These are phyloP conservation scores for Cordilura impudica DNA, from an alignment of 2,888 invertebrate genomes.

Conservation along the genomic window DNA sequence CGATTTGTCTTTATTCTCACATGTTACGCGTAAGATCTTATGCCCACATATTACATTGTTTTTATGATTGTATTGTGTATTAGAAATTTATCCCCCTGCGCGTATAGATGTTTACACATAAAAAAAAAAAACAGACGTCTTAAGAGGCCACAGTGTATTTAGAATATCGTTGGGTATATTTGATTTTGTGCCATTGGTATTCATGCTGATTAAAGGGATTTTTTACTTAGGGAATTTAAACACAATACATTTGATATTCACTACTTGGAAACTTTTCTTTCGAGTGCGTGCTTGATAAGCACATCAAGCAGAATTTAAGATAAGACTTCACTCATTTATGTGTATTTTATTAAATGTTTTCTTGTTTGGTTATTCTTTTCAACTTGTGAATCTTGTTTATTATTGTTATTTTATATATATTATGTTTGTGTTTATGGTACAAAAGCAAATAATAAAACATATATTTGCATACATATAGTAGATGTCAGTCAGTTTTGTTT, in stretches of 20 bases:
- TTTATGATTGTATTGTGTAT: too few species aligned
- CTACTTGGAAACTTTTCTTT: background rate
- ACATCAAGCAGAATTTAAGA: conserved; percentile 23
- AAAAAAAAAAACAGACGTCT: too few species aligned
- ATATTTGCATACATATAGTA: background rate
- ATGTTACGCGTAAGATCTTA: too few species aligned
- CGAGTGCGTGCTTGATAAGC: conserved; percentile 19
- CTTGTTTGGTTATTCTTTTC: background rate
- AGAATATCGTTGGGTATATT: background rate
- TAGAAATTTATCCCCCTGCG: too few species aligned
- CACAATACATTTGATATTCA: background rate
- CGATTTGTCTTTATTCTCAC: too few species aligned
- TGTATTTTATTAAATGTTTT: too few species aligned
- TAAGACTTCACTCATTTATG: background rate
- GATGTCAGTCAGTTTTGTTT: background rate
- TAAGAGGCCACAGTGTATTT: background rate
- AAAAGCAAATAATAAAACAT: background rate
- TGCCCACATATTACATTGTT: too few species aligned
- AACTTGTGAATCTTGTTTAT: background rate
- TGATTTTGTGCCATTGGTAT: background rate
- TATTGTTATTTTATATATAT: background rate
- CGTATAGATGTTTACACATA: too few species aligned
- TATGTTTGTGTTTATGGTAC: too few species aligned
- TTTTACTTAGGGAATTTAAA: too few species aligned
- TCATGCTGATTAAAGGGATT: background rate